These are phyloP conservation scores for Brachypalpus laphriformis DNA, from an alignment of 2,888 invertebrate genomes.

Conservation along the genomic window DNA sequence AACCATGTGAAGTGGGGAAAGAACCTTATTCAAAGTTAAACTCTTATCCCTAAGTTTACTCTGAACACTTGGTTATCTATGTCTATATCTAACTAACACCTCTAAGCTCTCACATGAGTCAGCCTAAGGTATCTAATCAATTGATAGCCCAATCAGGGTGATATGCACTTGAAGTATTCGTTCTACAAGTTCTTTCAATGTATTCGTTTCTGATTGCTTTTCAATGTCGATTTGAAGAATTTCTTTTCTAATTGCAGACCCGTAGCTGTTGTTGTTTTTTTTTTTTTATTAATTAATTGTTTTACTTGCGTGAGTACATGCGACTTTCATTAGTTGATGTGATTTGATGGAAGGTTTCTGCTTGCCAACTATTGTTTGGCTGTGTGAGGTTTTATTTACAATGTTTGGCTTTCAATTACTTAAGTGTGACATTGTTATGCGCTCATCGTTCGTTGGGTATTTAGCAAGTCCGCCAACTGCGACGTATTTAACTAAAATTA, in stretches of 20 bases:
- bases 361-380: background rate
- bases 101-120: too few species aligned
- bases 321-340: constrained; percentile 8
- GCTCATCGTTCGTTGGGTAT: background rate
- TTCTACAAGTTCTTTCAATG: background rate
- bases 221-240: background rate
- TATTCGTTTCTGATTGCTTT: background rate
- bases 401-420: background rate
- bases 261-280: background rate
- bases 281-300: background rate
- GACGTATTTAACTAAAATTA: background rate
- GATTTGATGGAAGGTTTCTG: background rate
- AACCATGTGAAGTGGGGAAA: too few species aligned
- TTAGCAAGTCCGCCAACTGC: background rate
- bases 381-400: background rate
- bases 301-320: background rate
- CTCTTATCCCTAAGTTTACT: too few species aligned
- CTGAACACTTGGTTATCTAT: too few species aligned
- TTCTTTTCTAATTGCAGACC: background rate
- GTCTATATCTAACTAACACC: too few species aligned
- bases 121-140: background rate
- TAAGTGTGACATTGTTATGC: background rate
- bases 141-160: too few species aligned
- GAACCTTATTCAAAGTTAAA: too few species aligned
- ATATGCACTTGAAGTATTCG: background rate